A percentile compares a stretch with the other conserved stretches of the same genome.
Conservation (phyloP, 2,797 vertebrate genomes). For the Harpagifer antarcticus region DNA sequence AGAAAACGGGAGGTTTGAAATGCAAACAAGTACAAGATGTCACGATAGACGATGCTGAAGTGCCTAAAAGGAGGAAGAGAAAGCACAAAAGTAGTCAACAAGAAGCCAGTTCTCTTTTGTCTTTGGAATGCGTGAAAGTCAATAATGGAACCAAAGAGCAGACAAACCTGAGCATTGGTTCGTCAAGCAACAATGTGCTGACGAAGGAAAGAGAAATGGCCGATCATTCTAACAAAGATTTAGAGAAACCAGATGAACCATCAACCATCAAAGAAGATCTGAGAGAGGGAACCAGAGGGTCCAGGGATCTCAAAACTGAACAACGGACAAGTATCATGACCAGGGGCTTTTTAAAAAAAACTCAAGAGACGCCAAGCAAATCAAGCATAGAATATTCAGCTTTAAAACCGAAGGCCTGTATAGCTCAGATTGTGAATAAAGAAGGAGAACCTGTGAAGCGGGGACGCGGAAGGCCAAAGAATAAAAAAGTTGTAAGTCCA, state of each 20-base stretch:
- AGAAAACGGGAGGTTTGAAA: slow-evolving; percentile 5
- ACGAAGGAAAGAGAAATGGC: slow-evolving; percentile 34
- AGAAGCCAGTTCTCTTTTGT: background rate
- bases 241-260: background rate
- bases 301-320: background rate
- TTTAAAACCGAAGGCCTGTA: background rate
- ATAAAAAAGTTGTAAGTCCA: background rate
- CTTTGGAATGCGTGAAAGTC: slow-evolving; percentile 2
- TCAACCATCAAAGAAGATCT: background rate
- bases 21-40: background rate
- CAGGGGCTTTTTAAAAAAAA: slow-evolving; percentile 36
- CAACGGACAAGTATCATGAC: slow-evolving; percentile 36
- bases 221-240: background rate
- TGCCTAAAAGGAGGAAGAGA: slow-evolving; percentile 27
- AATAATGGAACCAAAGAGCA: background rate
- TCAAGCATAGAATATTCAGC: background rate
- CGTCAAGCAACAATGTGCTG: slow-evolving; percentile 67
- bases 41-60: background rate
- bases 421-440: background rate
- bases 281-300: background rate
- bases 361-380: background rate
- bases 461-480: slow-evolving; percentile 61
- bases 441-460: background rate
- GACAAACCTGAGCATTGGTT: slow-evolving; percentile 27
- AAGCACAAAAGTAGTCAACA: background rate